phyloP scores from a whole-genome alignment of 2,113 vertebrate genomes.

The Osmerus eperlanus region DNA sequence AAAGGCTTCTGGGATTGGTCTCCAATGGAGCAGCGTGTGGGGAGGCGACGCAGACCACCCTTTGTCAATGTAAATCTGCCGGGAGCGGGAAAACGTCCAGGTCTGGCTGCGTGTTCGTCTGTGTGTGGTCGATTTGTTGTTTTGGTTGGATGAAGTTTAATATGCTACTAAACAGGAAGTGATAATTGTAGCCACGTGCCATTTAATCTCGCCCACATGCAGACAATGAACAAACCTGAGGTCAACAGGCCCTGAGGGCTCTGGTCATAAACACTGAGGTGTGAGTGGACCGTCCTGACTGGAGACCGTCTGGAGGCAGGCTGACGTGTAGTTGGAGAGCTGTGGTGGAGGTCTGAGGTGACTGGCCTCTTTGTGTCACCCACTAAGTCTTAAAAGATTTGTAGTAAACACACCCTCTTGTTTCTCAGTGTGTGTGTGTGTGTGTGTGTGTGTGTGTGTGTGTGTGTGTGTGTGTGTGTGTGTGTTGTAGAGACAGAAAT shows the following conservation, averaged over 20 bases:
- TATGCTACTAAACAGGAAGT: slow-evolving; percentile 28
- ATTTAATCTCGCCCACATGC: slow-evolving; percentile 2
- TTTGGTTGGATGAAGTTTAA: slow-evolving; percentile 28
- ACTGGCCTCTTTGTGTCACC: slow-evolving; percentile 4
- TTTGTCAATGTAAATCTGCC: slow-evolving; percentile 20
- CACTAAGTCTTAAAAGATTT: slow-evolving; percentile 18
- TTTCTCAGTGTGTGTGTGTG: slow-evolving; percentile 8
- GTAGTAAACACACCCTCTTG: slow-evolving; percentile 22
- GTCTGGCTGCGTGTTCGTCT: slow-evolving; percentile 10
- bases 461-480: slow-evolving; percentile 10
- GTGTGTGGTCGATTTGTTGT: slow-evolving; percentile 18
- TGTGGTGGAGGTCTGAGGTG: slow-evolving; percentile 5
- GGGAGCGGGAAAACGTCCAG: neutral
- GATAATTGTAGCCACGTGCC: slow-evolving; percentile 9
- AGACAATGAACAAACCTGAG: slow-evolving; percentile 9
- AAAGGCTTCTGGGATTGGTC: neutral
- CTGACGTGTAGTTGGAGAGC: neutral
- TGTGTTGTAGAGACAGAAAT: slow-evolving; percentile 11
- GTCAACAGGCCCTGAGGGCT: neutral
- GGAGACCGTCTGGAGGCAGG: neutral
- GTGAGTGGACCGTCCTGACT: neutral
- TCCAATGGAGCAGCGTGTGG: slow-evolving; percentile 12
- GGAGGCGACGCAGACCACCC: neutral
- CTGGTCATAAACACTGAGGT: slow-evolving; percentile 15
- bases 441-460: slow-evolving; percentile 6